Evolutionary conservation across 37 sponge, comb jelly and placozoan species (phyloP).

Genomic region (Cliona cf. orientalis): DNA sequence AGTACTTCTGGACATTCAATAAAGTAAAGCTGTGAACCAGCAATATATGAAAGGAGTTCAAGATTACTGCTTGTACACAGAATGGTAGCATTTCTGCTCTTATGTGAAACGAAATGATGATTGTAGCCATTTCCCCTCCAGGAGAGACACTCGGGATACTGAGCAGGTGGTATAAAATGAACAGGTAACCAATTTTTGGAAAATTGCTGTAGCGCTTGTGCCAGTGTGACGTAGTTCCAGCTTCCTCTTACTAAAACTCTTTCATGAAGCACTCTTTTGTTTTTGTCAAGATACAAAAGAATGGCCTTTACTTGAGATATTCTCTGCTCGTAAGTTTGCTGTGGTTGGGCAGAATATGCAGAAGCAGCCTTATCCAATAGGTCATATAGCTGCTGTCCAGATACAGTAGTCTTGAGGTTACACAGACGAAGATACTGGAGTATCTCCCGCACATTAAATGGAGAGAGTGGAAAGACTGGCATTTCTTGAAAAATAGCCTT

Average conservation of each 20-base stretch:
- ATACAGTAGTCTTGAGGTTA: slow-evolving; percentile 6
- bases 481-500: slow-evolving; percentile 14
- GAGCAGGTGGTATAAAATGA: not conserved
- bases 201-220: slow-evolving; percentile 5
- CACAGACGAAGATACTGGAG: slow-evolving; percentile 13
- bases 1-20: not conserved
- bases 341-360: not conserved
- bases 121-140: slow-evolving; percentile 44
- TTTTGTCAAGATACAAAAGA: slow-evolving; percentile 8
- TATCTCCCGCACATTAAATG: slow-evolving; percentile 33
- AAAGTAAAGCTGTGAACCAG: slow-evolving; percentile 57
- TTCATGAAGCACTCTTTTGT: not conserved
- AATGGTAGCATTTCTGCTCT: not conserved
- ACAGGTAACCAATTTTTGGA: slow-evolving; percentile 56
- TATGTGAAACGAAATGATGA: slow-evolving; percentile 30
- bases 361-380: slow-evolving; percentile 21
- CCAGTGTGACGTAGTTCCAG: not conserved
- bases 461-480: slow-evolving; percentile 28
- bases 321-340: not conserved
- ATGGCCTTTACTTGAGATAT: slow-evolving; percentile 41
- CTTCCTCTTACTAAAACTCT: not conserved
- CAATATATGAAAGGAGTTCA: not conserved
- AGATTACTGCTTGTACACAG: not conserved
- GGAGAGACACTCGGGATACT: slow-evolving; percentile 35
- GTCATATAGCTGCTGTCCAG: slow-evolving; percentile 11